Conservation (phyloP, 2,888 invertebrate species). For the Standfussiana lucernea region DNA sequence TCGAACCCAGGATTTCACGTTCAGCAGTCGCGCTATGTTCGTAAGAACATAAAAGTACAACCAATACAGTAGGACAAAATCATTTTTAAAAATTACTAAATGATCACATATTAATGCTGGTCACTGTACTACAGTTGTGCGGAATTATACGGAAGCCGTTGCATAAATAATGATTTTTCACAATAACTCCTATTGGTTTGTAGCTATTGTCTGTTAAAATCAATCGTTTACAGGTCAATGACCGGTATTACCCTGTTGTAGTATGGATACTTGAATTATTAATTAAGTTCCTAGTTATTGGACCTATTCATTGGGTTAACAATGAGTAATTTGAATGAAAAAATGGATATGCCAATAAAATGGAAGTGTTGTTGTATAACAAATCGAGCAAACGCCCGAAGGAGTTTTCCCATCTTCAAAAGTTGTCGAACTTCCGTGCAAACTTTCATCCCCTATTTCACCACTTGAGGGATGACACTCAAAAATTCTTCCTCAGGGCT, state of each 20-base stretch:
- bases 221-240: constrained; percentile 2
- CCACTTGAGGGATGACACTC: no score
- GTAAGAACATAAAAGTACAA: neutral
- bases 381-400: neutral
- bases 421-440: no score
- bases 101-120: no score
- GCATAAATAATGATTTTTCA: constrained; percentile 22
- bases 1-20: neutral
- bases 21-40: neutral
- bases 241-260: neutral
- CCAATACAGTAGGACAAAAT: neutral
- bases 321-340: neutral
- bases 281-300: neutral
- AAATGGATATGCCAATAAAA: neutral
- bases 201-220: constrained; percentile 18
- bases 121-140: neutral
- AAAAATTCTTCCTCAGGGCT: no score
- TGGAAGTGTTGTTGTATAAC: neutral
- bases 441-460: no score
- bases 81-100: neutral
- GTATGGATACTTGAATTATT: neutral
- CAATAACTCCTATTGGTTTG: neutral
- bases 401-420: neutral
- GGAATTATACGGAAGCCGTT: neutral
- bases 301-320: neutral